Evolutionary conservation across 2,797 vertebrate genomes (phyloP), one percentile per base, ranked within the genome.

Genomic region (Premnoplex brunnescens): DNA sequence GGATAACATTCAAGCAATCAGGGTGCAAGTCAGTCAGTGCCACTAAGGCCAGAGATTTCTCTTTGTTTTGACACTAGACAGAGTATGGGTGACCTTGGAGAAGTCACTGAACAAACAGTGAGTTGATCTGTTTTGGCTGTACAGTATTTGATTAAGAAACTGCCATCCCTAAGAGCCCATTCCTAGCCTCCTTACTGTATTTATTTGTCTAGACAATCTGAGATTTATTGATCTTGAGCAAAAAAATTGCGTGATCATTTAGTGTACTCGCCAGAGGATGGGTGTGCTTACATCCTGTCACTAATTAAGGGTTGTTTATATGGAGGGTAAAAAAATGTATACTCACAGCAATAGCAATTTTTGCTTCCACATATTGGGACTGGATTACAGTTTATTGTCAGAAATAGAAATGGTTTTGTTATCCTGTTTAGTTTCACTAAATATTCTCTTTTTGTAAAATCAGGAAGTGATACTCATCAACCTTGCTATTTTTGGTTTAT

Each of bases 141-240:
- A 17, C 8, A 73, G 36, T 48, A 12, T 52, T 71, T n/a, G 22
- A 73, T 85, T 93, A 87, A 89, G 69, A 86, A 88, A 58, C n/a
- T 82, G 13, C 5, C 34, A 51, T 21, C 28, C 48, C 28, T 52
- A 73, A 84, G 26, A 86, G 28, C 20, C 85, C 1, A 0, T 80
- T 92, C n/a, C 24, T 75, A 81, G 24, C 10, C 11, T 90, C 14
- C 2, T n/a, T 75, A 58, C 66, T 91, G 79, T 77, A 83, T 88
- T 76, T 91, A 44, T 92, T 84, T 88, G 73, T 55, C 28, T n/a
- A 66, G 16, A 90, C 11, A 93, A 77, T 66, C 48, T 63, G 18
- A 95, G 80, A 92, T 95, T 88, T 95, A 93, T 81, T 84, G 62
- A 86, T 93, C 66, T 76, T 81, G 43, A 91, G 30, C 1, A 88